Conservation (phyloP, 2,113 vertebrate genomes). For the Lipotes vexillifer region DNA sequence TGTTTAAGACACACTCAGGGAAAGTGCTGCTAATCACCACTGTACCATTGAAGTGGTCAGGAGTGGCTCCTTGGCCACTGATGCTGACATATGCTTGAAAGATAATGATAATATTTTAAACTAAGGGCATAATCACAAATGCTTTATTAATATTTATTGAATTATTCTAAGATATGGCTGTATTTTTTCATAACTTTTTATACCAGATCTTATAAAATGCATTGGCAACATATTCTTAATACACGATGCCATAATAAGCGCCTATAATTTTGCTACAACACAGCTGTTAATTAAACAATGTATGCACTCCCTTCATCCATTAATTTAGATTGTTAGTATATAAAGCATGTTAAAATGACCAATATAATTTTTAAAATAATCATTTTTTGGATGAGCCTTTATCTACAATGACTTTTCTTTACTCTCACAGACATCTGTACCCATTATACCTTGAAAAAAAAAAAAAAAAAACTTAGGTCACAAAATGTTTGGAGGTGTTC, state of each 20-base stretch:
- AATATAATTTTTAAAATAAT: conserved; percentile 27
- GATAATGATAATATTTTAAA: conserved; percentile 47
- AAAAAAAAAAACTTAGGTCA: not conserved
- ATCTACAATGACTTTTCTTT: not conserved
- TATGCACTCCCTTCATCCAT: not conserved
- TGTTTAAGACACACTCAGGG: not conserved
- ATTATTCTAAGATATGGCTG: conserved; percentile 20
- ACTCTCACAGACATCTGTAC: not conserved
- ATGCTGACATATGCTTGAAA: conserved; percentile 11
- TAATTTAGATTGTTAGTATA: conserved; percentile 31
- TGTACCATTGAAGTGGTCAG: not conserved
- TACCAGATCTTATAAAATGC: conserved; percentile 43
- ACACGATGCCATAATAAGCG: conserved; percentile 35
- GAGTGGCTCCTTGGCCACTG: not conserved
- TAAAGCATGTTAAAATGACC: conserved; percentile 21
- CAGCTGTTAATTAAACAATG: conserved; percentile 61
- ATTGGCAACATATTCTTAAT: conserved; percentile 37
- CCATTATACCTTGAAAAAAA: not conserved
- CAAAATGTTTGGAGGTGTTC: not conserved
- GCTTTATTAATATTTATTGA: conserved; percentile 61
- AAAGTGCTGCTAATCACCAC: not conserved
- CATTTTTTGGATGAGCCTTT: conserved; percentile 1
- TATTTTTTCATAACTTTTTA: conserved; percentile 32
- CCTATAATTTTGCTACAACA: conserved; percentile 5
- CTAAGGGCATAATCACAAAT: conserved; percentile 29